These are phyloP conservation scores for Pyralis farinalis DNA, from an alignment of 2,888 invertebrate species.

Conservation along the genomic window DNA sequence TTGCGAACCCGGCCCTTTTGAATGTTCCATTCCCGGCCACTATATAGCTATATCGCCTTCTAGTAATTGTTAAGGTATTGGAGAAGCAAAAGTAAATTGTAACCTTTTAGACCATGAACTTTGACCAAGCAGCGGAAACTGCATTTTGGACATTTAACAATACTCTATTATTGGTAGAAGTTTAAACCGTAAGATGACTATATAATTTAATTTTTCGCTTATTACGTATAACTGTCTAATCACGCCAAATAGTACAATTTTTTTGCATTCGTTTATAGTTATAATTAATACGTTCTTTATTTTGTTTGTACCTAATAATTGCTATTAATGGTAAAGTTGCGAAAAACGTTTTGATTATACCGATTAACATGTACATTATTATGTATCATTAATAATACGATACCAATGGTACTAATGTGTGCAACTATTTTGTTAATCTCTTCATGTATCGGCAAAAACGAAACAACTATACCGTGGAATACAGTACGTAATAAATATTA, in stretches of 20 bases:
- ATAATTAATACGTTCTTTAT: slow-evolving; percentile 4
- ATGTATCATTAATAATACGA: no score
- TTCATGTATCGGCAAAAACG: no score
- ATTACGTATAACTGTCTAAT: slow-evolving; percentile 7
- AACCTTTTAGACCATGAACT: slow-evolving; percentile 9
- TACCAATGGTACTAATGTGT: no score
- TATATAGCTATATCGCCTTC: neutral
- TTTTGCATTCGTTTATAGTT: slow-evolving; percentile 10
- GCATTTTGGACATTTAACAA: slow-evolving; percentile 11
- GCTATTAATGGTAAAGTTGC: slow-evolving; percentile 5
- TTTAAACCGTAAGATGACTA: neutral
- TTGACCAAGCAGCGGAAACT: slow-evolving; percentile 16
- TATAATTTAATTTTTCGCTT: slow-evolving; percentile 1
- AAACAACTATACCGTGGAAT: no score
- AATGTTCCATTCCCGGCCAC: neutral
- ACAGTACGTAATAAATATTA: no score
- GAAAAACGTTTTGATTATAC: neutral
- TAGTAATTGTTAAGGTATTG: neutral
- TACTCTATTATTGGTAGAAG: slow-evolving; percentile 6
- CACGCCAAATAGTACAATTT: slow-evolving; percentile 17
- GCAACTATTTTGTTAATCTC: no score
- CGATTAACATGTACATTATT: no score
- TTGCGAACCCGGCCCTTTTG: no score
- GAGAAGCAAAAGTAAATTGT: slow-evolving; percentile 9
- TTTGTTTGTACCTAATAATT: slow-evolving; percentile 4